A percentile compares a stretch with the other conserved stretches of the same genome.
These are phyloP conservation scores for Sarcoramphus papa DNA, from an alignment of 2,797 vertebrate species.

Conservation along the genomic window DNA sequence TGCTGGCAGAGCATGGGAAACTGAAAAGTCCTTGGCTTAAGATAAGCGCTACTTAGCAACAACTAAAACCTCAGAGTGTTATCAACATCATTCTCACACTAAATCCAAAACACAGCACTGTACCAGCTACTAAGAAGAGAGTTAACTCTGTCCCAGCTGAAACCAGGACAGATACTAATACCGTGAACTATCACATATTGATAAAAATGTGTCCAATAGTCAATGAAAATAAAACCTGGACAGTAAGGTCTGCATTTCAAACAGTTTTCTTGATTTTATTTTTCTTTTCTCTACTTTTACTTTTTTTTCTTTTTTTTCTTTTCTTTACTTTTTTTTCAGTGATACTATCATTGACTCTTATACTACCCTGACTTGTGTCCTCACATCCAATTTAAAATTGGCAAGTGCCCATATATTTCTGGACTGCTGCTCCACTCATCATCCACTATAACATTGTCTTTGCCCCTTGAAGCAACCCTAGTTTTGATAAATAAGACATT, in stretches of 20 bases:
- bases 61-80: no score
- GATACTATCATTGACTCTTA: neutral
- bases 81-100: no score
- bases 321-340: accelerated
- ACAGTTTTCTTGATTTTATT: neutral
- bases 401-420: neutral
- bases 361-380: neutral
- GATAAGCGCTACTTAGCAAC: no score
- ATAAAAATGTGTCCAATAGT: neutral
- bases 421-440: neutral
- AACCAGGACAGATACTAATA: neutral
- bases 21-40: no score
- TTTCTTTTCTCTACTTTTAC: neutral
- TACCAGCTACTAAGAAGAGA: no score
- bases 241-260: neutral
- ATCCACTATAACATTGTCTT: neutral
- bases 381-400: neutral
- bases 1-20: no score
- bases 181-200: neutral
- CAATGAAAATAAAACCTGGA: neutral
- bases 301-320: neutral
- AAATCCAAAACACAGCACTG: no score
- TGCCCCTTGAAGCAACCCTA: neutral
- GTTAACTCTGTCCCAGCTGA: no score
- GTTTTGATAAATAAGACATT: neutral